Evolutionary conservation across 2,797 vertebrate genomes (phyloP).

Genomic region (Melanotaenia parkinsoni): DNA sequence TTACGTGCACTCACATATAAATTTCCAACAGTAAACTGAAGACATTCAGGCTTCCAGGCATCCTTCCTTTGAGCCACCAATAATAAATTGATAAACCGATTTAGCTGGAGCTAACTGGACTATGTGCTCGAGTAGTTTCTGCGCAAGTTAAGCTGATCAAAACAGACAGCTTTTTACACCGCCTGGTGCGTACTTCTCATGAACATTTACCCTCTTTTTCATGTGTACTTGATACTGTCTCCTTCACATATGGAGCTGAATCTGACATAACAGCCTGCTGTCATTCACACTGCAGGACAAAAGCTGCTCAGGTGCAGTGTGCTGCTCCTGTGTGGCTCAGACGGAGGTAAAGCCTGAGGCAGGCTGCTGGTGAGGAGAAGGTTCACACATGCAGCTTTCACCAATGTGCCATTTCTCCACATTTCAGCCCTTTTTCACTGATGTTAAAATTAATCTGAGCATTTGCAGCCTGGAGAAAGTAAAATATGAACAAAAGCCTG

Average conservation of each 20-base stretch:
- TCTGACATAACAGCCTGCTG: conserved; percentile 55
- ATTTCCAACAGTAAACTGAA: conserved; percentile 10
- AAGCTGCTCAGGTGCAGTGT: conserved; percentile 56
- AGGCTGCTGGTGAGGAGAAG: conserved; percentile 54
- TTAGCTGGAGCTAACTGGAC: conserved; percentile 21
- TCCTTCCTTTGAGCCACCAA: conserved; percentile 14
- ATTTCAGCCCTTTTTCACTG: conserved; percentile 29
- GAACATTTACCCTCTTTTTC: not conserved
- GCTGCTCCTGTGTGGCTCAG: conserved; percentile 49
- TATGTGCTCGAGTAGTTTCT: conserved; percentile 1
- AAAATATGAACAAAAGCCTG: conserved; percentile 60
- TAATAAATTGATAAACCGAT: conserved; percentile 46
- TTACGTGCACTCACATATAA: not conserved
- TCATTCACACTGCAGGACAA: conserved; percentile 63
- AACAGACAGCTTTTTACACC: conserved; percentile 37
- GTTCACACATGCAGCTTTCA: conserved; percentile 49
- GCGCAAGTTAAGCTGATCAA: conserved; percentile 15
- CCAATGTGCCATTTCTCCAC: conserved; percentile 36
- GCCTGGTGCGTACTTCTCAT: not conserved
- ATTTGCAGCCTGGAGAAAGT: conserved; percentile 35
- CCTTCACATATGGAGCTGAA: conserved; percentile 37
- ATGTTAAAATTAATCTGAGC: conserved; percentile 57
- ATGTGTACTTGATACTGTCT: conserved; percentile 25
- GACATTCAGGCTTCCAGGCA: conserved; percentile 35
- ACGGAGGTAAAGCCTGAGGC: conserved; percentile 66